A percentile compares a stretch with the other conserved stretches of the same genome.
Evolutionary conservation across 2,888 invertebrate species (phyloP).

Genomic region (Argyresthia albistria): DNA sequence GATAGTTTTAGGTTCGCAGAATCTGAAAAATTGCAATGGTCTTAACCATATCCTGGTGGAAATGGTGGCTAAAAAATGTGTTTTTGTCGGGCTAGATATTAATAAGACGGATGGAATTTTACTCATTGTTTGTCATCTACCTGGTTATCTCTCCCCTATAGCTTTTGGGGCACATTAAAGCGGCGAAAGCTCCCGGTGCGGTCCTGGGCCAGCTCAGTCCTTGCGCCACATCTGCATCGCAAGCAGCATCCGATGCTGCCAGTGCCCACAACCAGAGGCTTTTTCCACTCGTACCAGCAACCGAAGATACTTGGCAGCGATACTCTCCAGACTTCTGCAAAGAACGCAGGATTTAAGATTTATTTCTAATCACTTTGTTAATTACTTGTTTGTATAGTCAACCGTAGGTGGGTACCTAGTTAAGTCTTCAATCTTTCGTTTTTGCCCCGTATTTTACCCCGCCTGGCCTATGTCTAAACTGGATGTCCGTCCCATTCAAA

Average conservation of each 20-base stretch:
- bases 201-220: constrained; percentile 75
- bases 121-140: constrained; percentile 16
- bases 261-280: constrained; percentile 76
- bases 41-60: neutral
- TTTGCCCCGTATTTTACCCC: too few species aligned
- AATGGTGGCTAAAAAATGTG: neutral
- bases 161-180: constrained; percentile 61
- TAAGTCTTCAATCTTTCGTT: too few species aligned
- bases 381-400: too few species aligned
- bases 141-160: constrained; percentile 57
- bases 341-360: neutral
- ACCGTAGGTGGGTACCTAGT: too few species aligned
- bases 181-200: constrained; percentile 80
- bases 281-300: constrained; percentile 58
- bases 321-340: constrained; percentile 82
- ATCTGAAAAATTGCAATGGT: constrained; percentile 26
- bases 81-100: neutral
- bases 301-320: constrained; percentile 79
- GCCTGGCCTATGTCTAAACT: too few species aligned
- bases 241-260: constrained; percentile 69
- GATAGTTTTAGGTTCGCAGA: constrained; percentile 59
- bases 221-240: constrained; percentile 67
- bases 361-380: too few species aligned
- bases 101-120: too few species aligned
- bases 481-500: too few species aligned